Evolutionary conservation across 1,140 invertebrate species (phyloP).

Genomic region (Zelostemma sp.): DNA sequence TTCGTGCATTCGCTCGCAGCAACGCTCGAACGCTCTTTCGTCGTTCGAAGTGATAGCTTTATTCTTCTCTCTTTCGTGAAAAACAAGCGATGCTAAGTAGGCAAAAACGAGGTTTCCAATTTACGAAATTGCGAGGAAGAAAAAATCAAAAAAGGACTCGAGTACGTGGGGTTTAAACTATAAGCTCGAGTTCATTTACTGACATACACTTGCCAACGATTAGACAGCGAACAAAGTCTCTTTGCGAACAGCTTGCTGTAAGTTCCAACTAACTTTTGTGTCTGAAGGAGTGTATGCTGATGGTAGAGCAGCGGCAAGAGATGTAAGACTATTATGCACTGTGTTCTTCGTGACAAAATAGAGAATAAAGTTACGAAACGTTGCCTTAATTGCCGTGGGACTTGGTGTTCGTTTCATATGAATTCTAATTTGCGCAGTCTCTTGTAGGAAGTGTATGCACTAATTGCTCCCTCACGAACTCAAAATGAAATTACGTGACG

Average conservation of each 20-base stretch:
- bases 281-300: not conserved
- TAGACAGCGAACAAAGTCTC: slow-evolving; percentile 1
- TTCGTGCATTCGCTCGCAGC: slow-evolving; percentile 1
- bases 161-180: not conserved
- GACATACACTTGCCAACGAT: slow-evolving; percentile 8
- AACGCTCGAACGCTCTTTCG: slow-evolving; percentile 9
- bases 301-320: not conserved
- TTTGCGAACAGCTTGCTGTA: slow-evolving; percentile 2
- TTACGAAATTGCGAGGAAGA: not conserved
- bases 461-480: not conserved
- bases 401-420: not conserved
- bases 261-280: slow-evolving; percentile 2
- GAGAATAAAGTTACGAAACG: slow-evolving; percentile 6
- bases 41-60: slow-evolving; percentile 8
- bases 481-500: not conserved
- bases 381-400: not conserved
- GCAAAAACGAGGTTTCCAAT: not conserved
- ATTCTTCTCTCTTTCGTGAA: not conserved
- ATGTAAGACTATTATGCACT: slow-evolving; percentile 4
- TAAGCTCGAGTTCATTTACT: not conserved
- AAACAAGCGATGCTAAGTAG: not conserved
- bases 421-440: not conserved
- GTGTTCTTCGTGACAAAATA: slow-evolving; percentile 12
- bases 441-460: not conserved
- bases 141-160: not conserved